A percentile compares a stretch with the other conserved stretches of the same genome.
These are phyloP conservation scores for Zootermopsis nevadensis DNA, from an alignment of 2,888 invertebrate species.

Conservation along the genomic window DNA sequence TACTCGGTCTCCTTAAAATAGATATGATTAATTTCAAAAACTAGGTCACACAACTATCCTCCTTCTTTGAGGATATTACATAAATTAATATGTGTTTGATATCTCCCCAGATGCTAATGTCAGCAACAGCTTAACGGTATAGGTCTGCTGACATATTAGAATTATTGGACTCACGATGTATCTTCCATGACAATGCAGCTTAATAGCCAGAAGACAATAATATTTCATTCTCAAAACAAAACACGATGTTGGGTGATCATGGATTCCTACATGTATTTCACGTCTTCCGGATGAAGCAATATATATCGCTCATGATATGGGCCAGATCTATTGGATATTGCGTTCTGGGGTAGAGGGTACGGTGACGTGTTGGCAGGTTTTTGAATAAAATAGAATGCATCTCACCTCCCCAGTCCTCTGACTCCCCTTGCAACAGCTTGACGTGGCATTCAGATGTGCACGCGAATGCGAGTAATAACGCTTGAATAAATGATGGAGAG, in stretches of 20 bases:
- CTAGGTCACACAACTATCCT: too few species aligned
- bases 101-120: too few species aligned
- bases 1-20: too few species aligned
- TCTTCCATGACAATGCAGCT: background rate
- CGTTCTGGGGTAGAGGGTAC: background rate
- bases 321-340: conserved; percentile 16
- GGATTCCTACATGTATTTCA: background rate
- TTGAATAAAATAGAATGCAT: conserved; percentile 21
- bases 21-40: too few species aligned
- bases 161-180: background rate
- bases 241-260: background rate
- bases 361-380: conserved; percentile 23
- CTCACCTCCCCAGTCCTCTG: background rate
- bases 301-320: background rate
- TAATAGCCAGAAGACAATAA: background rate
- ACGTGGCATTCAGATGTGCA: conserved; percentile 2
- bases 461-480: background rate
- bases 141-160: background rate
- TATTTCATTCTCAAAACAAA: background rate
- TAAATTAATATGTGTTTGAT: too few species aligned
- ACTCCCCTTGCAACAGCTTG: background rate
- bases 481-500: background rate
- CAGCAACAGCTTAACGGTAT: background rate
- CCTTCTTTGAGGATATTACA: too few species aligned
- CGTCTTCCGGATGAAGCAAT: background rate